A percentile compares a stretch with the other conserved stretches of the same genome.
Evolutionary conservation across 2,113 vertebrate species (phyloP).

Genomic region (Procapra przewalskii): DNA sequence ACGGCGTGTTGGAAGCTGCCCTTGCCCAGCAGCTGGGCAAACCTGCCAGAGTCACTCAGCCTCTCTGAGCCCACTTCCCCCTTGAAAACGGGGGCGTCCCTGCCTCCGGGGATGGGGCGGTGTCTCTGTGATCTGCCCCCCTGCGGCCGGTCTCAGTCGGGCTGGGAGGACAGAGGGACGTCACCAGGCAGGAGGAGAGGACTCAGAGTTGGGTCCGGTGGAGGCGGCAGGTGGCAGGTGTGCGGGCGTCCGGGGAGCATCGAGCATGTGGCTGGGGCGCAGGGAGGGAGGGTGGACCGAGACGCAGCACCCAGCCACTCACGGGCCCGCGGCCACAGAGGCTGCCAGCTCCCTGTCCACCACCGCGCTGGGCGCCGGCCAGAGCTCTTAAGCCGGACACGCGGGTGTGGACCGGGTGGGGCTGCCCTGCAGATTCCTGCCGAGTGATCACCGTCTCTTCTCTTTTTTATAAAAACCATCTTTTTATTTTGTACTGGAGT

Average conservation of each 20-base stretch:
- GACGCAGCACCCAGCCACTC: background rate
- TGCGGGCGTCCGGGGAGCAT: accelerated
- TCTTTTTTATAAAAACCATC: background rate
- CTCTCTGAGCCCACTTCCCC: background rate
- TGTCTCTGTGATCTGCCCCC: accelerated
- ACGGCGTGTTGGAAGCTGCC: accelerated
- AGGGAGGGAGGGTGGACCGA: accelerated
- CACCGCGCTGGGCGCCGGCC: accelerated
- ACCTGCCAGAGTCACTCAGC: accelerated
- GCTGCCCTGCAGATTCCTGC: too few species aligned
- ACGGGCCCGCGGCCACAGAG: accelerated
- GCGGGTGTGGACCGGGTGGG: background rate
- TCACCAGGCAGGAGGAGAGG: background rate
- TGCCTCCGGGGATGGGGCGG: accelerated
- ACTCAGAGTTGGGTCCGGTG: accelerated
- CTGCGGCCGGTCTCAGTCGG: accelerated
- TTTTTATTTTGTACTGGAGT: background rate
- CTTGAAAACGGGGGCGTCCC: background rate
- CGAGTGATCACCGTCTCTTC: accelerated
- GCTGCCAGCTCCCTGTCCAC: accelerated
- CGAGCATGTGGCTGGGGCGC: accelerated
- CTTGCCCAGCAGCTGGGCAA: background rate
- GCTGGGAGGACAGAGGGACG: accelerated
- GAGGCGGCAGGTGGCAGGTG: accelerated
- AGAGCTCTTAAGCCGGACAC: accelerated